Base-by-base conservation (phyloP, 2,113 vertebrate genomes). In the Oryzias celebensis region DNA sequence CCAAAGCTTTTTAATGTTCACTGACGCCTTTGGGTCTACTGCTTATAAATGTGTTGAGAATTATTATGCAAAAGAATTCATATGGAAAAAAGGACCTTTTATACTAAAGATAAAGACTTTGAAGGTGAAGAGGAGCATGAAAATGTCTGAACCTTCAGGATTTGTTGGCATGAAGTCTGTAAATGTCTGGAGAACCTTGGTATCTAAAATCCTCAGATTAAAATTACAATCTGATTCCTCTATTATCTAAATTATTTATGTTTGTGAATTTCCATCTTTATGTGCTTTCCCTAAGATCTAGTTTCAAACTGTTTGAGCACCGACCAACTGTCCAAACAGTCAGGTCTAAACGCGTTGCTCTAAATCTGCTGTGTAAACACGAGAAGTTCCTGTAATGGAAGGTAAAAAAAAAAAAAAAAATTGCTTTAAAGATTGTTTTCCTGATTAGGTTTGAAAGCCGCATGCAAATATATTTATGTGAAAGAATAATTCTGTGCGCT, bases 271-370 rank as follows among this genome's bases (percentile, higher is more conserved):
- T 36, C 36, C 36, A 36, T 36, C 36, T 36, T 36, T 36, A 36
- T 36, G 36, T 12, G 36, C 36, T 2, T 36, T 56, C 57, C 58
- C 58, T 18, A 48, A 78, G 57, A 83, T 82, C 65, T 86, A 67
- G 64, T 77, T 87, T 88, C 82, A 86, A 85, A 87, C 86, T 81
- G 49, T 80, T 61, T 20, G 89, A 90, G 78, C 83, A 80, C 67
- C 75, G 82, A 84, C 87, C 77, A 75, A 75, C 70, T 74, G 74
- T 68, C 80, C 82, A 88, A 82, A 88, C 74, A 86, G 14, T 57
- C 47, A 47, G 50, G 20, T 7, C n/a, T 36, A 46, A 17, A 24
- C 8, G 44, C 59, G 65, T 24, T 61, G 53, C 50, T 65, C 52
- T 46, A 55, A 26, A 58, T 58, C 17, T 44, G 22, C 43, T 47